Percentiles rank a stretch among this genome's conserved stretches.
Conservation (phyloP, 2,888 invertebrate species). For the Drosophila histrio region DNA sequence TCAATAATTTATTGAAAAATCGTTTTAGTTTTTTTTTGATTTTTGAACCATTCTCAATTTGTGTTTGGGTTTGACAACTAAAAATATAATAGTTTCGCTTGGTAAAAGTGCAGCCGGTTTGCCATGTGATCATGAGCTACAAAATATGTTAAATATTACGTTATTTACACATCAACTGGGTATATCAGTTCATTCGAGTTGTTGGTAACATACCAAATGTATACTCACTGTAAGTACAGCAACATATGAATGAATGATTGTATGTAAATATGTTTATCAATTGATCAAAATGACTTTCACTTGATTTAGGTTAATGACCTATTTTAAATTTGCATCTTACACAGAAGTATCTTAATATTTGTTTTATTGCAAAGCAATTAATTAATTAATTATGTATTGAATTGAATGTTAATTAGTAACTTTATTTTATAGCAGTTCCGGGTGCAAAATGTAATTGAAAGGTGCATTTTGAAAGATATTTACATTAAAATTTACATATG, state of each 20-base stretch:
- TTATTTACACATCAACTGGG: constrained; percentile 3
- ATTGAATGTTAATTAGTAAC: not conserved
- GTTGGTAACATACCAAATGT: not conserved
- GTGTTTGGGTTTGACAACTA: not conserved
- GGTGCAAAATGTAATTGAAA: not conserved
- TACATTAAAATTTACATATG: not conserved
- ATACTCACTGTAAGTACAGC: not conserved
- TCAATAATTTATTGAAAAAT: constrained; percentile 6
- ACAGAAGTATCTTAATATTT: not conserved
- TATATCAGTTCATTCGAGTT: not conserved
- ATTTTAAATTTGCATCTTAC: not conserved
- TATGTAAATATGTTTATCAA: not conserved
- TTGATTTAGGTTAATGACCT: constrained; percentile 4
- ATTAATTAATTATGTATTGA: not conserved
- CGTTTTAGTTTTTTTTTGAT: not conserved
- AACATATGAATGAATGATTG: not conserved
- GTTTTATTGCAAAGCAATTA: not conserved
- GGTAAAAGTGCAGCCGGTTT: constrained; percentile 50
- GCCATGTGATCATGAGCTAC: constrained; percentile 42
- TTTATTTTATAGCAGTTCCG: not conserved
- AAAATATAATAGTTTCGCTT: not conserved
- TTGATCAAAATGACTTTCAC: constrained; percentile 27
- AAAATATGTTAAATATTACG: constrained; percentile 44
- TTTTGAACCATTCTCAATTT: not conserved
- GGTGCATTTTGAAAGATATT: not conserved